phyloP scores from a whole-genome alignment of 2,888 invertebrate genomes.

The Norana najaformis region DNA sequence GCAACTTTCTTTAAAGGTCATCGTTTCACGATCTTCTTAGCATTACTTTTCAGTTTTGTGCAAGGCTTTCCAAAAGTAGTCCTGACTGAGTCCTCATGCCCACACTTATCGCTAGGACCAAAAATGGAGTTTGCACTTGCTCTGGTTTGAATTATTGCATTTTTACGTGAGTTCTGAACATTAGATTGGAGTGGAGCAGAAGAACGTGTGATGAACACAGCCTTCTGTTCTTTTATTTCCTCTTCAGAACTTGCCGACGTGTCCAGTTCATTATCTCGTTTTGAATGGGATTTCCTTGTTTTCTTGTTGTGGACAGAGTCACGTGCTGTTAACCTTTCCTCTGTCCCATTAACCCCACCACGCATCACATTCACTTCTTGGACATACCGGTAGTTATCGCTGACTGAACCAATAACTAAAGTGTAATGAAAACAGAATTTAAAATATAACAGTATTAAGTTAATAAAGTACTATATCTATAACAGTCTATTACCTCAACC shows the following conservation, averaged over 20 bases:
- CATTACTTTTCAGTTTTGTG: slow-evolving; percentile 3
- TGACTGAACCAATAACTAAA: neutral
- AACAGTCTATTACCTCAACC: neutral
- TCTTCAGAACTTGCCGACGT: neutral
- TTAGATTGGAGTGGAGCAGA: neutral
- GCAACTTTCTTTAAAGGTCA: neutral
- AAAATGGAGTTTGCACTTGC: neutral
- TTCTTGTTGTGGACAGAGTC: neutral
- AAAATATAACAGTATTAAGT: neutral
- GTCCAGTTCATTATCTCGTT: neutral
- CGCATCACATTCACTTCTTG: neutral
- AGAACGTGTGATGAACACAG: neutral
- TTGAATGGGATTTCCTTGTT: neutral
- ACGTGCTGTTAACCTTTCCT: neutral
- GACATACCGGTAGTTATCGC: neutral
- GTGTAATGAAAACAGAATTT: neutral
- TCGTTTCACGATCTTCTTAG: neutral
- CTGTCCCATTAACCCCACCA: neutral
- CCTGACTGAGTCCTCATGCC: neutral
- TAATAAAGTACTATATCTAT: neutral
- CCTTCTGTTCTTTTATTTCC: neutral
- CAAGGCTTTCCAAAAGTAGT: neutral
- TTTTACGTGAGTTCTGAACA: neutral
- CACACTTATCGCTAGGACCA: neutral
- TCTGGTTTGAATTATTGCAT: neutral